Evolutionary conservation across 1,140 invertebrate genomes (phyloP).

Genomic region (Sarcophaga peregrina): DNA sequence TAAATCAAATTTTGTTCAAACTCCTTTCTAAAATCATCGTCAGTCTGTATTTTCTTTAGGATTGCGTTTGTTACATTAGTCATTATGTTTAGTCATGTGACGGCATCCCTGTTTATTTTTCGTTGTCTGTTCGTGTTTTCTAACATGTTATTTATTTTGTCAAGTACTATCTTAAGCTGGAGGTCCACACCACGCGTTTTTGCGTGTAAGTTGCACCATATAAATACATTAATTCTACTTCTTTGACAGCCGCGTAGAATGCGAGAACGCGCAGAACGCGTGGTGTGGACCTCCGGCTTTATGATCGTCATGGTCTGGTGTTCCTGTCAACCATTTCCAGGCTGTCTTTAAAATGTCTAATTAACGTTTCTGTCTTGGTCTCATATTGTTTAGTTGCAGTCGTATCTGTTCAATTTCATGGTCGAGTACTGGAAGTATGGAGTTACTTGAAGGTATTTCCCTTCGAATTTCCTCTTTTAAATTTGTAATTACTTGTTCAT

Average conservation of each 20-base stretch:
- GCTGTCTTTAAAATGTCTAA: too few species aligned
- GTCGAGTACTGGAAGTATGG: constrained; percentile 1
- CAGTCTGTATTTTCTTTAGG: too few species aligned
- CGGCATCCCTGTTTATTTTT: not conserved
- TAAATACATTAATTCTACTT: too few species aligned
- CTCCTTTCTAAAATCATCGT: too few species aligned
- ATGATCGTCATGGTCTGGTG: constrained; percentile 9
- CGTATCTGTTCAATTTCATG: not conserved
- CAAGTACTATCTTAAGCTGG: not conserved
- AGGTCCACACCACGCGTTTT: too few species aligned
- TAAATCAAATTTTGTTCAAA: not conserved
- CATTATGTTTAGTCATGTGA: not conserved
- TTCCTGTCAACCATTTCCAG: too few species aligned
- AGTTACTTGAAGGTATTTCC: not conserved
- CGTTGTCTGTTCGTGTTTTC: constrained; percentile 13
- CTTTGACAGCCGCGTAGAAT: too few species aligned
- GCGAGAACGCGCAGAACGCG: too few species aligned
- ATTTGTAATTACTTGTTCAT: too few species aligned
- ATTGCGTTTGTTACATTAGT: not conserved
- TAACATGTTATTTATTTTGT: not conserved
- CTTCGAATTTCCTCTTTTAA: too few species aligned
- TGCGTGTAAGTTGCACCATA: too few species aligned
- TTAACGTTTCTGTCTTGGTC: not conserved
- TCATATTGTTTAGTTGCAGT: not conserved
- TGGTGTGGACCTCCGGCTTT: too few species aligned